Percentiles rank a stretch among this genome's conserved stretches.
Conservation (phyloP, 2,797 vertebrate species). For the Melanotaenia maccullochi region DNA sequence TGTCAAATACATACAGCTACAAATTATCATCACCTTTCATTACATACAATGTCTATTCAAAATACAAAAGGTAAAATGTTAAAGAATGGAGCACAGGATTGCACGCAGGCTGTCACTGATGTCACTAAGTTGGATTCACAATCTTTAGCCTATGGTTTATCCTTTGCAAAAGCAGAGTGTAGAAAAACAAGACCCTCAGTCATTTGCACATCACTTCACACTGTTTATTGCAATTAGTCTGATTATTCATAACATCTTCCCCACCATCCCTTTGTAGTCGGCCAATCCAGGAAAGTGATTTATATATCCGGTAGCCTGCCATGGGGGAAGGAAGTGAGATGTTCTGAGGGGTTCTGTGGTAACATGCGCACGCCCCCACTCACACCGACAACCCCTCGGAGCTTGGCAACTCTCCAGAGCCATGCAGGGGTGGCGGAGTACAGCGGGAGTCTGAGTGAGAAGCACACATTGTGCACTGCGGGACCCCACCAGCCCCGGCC, state of each 20-base stretch:
- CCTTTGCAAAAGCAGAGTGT: conserved; percentile 56
- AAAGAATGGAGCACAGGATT: not conserved
- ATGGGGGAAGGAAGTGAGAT: conserved; percentile 63
- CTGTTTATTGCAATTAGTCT: conserved; percentile 72
- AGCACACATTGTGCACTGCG: conserved; percentile 85
- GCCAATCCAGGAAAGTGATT: conserved; percentile 72
- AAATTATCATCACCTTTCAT: conserved; percentile 45
- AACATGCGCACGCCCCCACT: conserved; percentile 53
- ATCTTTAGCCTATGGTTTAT: conserved; percentile 42
- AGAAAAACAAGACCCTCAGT: conserved; percentile 58
- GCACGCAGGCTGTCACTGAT: conserved; percentile 13
- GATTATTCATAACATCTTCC: conserved; percentile 71
- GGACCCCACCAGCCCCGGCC: conserved; percentile 84
- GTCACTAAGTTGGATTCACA: conserved; percentile 20
- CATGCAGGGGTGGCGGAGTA: conserved; percentile 77
- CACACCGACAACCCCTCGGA: conserved; percentile 79
- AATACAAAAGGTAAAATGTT: conserved; percentile 24
- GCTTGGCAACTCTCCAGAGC: conserved; percentile 85
- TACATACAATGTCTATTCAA: conserved; percentile 33
- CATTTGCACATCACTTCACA: conserved; percentile 69
- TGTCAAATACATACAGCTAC: conserved; percentile 61
- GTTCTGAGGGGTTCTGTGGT: conserved; percentile 58
- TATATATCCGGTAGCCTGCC: conserved; percentile 66
- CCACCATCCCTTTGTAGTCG: conserved; percentile 50
- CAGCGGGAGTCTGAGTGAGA: conserved; percentile 80